Percentiles rank a stretch among this genome's conserved stretches.
Evolutionary conservation across 1,140 invertebrate species (phyloP).

Genomic region (Aphelenchoides besseyi): DNA sequence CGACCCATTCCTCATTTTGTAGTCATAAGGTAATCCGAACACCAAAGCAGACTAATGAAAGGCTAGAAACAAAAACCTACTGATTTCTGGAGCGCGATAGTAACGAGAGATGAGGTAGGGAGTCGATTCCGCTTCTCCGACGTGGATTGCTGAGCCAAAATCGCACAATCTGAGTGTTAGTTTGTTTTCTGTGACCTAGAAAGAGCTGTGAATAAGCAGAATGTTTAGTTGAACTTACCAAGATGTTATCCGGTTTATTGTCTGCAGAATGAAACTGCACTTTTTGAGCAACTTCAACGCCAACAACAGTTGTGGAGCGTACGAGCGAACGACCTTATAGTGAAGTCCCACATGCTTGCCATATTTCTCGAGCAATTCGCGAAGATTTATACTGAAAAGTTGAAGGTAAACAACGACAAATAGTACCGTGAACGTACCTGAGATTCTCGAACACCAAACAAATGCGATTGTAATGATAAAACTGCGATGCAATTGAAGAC

Average conservation of each 20-base stretch:
- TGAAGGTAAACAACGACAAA: constrained; percentile 8
- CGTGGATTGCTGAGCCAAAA: constrained; percentile 94
- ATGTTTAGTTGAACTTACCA: constrained; percentile 67
- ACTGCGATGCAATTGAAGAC: constrained; percentile 79
- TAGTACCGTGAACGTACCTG: constrained; percentile 61
- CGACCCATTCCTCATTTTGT: constrained; percentile 70
- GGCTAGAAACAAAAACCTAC: constrained; percentile 68
- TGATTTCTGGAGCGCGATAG: constrained; percentile 97
- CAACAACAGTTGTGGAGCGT: constrained; percentile 89
- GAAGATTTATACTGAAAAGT: constrained; percentile 67
- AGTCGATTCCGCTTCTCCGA: constrained; percentile 92
- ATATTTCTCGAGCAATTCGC: constrained; percentile 89
- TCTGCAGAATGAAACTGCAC: constrained; percentile 92
- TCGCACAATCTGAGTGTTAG: constrained; percentile 93
- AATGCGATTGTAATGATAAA: constrained; percentile 90
- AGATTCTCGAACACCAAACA: constrained; percentile 98
- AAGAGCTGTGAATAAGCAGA: not conserved
- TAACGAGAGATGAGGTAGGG: constrained; percentile 97
- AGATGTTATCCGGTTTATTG: constrained; percentile 99
- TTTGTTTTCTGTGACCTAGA: constrained; percentile 92
- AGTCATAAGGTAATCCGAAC: constrained; percentile 91
- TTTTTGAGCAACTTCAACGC: constrained; percentile 91
- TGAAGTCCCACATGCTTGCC: constrained; percentile 94
- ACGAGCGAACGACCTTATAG: constrained; percentile 93
- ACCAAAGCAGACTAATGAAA: constrained; percentile 67